Conservation (phyloP, 2,888 invertebrate genomes). For the Megalurothrips usitatus region DNA sequence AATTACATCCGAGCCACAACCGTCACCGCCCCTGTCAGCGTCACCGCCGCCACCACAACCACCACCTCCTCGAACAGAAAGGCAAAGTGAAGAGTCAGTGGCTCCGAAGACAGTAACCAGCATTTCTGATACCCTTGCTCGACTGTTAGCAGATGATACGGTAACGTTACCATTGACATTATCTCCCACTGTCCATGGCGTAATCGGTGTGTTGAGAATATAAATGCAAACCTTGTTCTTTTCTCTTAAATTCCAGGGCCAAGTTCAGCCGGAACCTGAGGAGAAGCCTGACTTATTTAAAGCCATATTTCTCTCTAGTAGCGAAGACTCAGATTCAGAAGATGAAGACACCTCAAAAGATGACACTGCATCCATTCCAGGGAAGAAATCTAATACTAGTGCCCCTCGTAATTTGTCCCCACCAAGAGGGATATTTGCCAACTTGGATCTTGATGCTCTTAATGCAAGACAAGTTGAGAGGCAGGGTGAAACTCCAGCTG, state of each 20-base stretch:
- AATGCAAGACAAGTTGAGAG: slow-evolving; percentile 37
- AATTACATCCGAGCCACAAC: not conserved
- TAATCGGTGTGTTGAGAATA: not conserved
- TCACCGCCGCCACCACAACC: not conserved
- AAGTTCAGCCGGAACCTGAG: slow-evolving; percentile 45
- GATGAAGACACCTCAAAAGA: slow-evolving; percentile 32
- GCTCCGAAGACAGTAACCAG: not conserved
- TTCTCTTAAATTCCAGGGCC: slow-evolving; percentile 29
- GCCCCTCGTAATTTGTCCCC: slow-evolving; percentile 62
- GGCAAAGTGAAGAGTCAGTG: not conserved
- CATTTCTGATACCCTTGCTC: not conserved
- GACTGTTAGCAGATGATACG: not conserved
- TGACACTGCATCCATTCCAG: slow-evolving; percentile 40
- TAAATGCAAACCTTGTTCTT: slow-evolving; percentile 7
- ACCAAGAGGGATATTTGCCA: slow-evolving; percentile 66
- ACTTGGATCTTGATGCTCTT: slow-evolving; percentile 58
- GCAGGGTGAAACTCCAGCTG: not conserved
- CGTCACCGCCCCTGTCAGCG: not conserved
- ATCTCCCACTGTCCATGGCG: slow-evolving; percentile 10
- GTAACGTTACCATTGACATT: not conserved
- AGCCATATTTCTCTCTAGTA: slow-evolving; percentile 80
- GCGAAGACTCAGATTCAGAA: slow-evolving; percentile 49
- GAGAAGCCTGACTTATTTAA: slow-evolving; percentile 77
- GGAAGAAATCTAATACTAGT: slow-evolving; percentile 45
- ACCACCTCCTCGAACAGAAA: not conserved